Percentiles rank a stretch among this genome's conserved stretches.
Evolutionary conservation across 1,140 invertebrate genomes (phyloP).

Genomic region (Pristionchus pacificus): DNA sequence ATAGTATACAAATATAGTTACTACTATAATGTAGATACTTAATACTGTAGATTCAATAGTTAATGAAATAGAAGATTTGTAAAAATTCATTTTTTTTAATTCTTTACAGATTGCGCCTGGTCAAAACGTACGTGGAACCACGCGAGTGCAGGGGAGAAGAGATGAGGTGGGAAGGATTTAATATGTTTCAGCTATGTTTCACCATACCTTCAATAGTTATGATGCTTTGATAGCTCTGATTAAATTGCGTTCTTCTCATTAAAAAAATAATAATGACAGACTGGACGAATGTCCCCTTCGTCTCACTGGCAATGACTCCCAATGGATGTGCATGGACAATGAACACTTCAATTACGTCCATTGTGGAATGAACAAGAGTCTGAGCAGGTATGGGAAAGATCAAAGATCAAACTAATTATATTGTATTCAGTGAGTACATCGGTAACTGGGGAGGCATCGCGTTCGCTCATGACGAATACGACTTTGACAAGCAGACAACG

Average conservation of each 20-base stretch:
- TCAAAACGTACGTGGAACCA: constrained; percentile 92
- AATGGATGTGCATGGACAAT: constrained; percentile 76
- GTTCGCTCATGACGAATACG: constrained; percentile 82
- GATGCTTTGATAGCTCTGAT: neutral
- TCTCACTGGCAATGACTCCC: constrained; percentile 68
- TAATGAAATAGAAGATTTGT: too few relatives aligned
- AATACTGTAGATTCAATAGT: too few relatives aligned
- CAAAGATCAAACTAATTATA: constrained; percentile 32
- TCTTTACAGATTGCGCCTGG: constrained; percentile 62
- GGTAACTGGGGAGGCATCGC: constrained; percentile 94
- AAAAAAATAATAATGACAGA: neutral
- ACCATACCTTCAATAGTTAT: too few relatives aligned
- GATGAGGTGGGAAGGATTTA: constrained; percentile 75
- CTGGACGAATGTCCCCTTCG: constrained; percentile 66
- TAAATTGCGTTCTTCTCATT: neutral
- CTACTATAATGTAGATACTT: too few relatives aligned
- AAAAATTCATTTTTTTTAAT: too few relatives aligned
- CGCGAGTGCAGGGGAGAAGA: constrained; percentile 78
- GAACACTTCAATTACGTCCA: constrained; percentile 87
- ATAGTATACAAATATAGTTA: too few relatives aligned
- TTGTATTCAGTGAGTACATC: constrained; percentile 61
- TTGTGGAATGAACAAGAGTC: constrained; percentile 67
- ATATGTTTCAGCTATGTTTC: too few relatives aligned
- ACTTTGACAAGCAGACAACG: constrained; percentile 60
- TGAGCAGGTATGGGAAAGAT: constrained; percentile 10